Conservation (phyloP, 2,797 vertebrate genomes). For the Babyrousa celebensis region DNA sequence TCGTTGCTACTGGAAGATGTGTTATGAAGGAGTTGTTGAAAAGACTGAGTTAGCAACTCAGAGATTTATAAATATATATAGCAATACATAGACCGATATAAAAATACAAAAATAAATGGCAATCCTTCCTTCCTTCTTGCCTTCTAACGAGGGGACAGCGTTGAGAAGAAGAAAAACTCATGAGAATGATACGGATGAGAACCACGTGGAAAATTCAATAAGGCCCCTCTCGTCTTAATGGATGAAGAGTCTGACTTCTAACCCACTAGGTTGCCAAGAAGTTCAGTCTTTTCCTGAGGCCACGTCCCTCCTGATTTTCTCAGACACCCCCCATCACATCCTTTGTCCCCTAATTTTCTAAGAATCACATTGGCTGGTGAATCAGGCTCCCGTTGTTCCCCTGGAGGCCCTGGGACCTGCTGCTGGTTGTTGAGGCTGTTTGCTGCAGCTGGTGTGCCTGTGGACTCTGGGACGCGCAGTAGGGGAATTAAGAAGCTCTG, state of each 20-base stretch:
- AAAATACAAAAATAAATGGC: neutral
- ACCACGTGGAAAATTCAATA: neutral
- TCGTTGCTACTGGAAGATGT: neutral
- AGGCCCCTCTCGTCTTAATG: neutral
- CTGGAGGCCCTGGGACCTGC: neutral
- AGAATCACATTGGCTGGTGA: neutral
- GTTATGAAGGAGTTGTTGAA: neutral
- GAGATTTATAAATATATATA: neutral
- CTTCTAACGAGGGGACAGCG: neutral
- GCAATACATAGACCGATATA: neutral
- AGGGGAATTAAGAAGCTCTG: neutral
- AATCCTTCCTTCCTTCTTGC: neutral
- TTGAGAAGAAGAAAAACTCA: neutral
- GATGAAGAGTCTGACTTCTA: neutral
- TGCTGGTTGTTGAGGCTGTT: neutral
- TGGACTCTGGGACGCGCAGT: neutral
- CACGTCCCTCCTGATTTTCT: constrained; percentile 4
- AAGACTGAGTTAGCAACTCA: neutral
- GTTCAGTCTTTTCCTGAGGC: neutral
- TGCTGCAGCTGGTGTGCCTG: neutral
- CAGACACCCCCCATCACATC: neutral
- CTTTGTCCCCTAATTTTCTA: neutral
- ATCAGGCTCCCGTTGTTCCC: neutral
- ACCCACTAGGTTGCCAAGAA: neutral
- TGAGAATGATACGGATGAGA: neutral